Conservation (phyloP, 92 coral and sea anemone species). For the Bergia sp. region DNA sequence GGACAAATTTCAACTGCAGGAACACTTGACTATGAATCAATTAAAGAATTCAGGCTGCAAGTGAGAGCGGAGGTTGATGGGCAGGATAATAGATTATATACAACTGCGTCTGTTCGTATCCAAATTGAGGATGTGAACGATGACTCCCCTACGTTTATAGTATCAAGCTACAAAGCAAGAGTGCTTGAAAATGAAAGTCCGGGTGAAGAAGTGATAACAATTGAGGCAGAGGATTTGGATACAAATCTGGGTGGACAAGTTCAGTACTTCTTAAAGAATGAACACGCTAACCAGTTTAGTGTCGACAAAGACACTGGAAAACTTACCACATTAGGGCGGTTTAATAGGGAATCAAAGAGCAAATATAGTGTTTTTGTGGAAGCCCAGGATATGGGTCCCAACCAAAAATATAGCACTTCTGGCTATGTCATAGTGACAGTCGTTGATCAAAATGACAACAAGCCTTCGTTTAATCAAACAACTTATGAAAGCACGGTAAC, state of each 20-base stretch:
- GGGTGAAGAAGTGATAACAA: slow-evolving; percentile 64
- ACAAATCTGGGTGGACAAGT: slow-evolving; percentile 60
- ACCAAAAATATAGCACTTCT: slow-evolving; percentile 36
- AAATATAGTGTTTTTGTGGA: slow-evolving; percentile 45
- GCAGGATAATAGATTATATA: slow-evolving; percentile 51
- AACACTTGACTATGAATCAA: slow-evolving; percentile 71
- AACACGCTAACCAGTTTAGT: slow-evolving; percentile 19
- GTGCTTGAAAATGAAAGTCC: slow-evolving; percentile 79
- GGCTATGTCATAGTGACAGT: slow-evolving; percentile 60
- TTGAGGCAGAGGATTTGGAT: slow-evolving; percentile 90
- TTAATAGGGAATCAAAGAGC: slow-evolving; percentile 75
- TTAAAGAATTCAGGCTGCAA: slow-evolving; percentile 67
- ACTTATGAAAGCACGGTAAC: slow-evolving; percentile 56
- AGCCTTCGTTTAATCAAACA: slow-evolving; percentile 70
- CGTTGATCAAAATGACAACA: slow-evolving; percentile 86
- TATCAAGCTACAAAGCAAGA: slow-evolving; percentile 79
- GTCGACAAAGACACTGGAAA: slow-evolving; percentile 55
- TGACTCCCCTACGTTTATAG: slow-evolving; percentile 85
- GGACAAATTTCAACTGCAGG: slow-evolving; percentile 78
- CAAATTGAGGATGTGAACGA: slow-evolving; percentile 78
- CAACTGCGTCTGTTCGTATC: slow-evolving; percentile 72
- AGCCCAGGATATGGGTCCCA: slow-evolving; percentile 73
- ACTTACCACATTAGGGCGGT: slow-evolving; percentile 51
- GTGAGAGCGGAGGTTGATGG: slow-evolving; percentile 74
- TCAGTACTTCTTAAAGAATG: slow-evolving; percentile 35